phyloP scores from a whole-genome alignment of 2,888 invertebrate genomes.

The Odontothrips loti region DNA sequence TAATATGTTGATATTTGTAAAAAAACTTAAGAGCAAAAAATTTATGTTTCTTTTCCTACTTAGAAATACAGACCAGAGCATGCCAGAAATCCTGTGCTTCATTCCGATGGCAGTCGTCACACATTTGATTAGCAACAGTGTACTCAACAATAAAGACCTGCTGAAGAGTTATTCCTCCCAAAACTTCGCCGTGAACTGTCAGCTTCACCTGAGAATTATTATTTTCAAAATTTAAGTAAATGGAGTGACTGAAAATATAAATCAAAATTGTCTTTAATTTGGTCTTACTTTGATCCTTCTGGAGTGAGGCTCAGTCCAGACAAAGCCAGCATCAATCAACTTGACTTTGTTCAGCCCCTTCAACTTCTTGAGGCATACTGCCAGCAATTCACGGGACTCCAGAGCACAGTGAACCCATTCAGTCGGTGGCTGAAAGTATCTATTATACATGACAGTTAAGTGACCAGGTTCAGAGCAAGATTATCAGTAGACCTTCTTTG shows the following conservation, averaged over 20 bases:
- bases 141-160: slow-evolving; percentile 96
- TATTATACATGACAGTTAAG: slow-evolving; percentile 40
- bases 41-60: neutral
- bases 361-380: slow-evolving; percentile 86
- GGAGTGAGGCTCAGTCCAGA: slow-evolving; percentile 99
- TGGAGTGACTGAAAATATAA: neutral
- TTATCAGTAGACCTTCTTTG: neutral
- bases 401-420: slow-evolving; percentile 81
- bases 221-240: too few relatives aligned
- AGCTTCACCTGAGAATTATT: slow-evolving; percentile 63
- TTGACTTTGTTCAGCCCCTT: slow-evolving; percentile 86
- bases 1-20: slow-evolving; percentile 10
- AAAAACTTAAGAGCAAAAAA: slow-evolving; percentile 31
- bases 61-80: slow-evolving; percentile 56
- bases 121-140: slow-evolving; percentile 88
- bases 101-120: slow-evolving; percentile 91
- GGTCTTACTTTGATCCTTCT: slow-evolving; percentile 80
- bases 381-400: slow-evolving; percentile 87
- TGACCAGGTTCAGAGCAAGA: neutral
- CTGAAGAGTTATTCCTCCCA: slow-evolving; percentile 84
- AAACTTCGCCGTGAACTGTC: slow-evolving; percentile 91
- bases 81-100: slow-evolving; percentile 99
- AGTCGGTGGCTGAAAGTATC: slow-evolving; percentile 85
- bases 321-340: slow-evolving; percentile 91
- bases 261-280: slow-evolving; percentile 5